Evolutionary conservation across 2,888 invertebrate genomes (phyloP).

Genomic region (Linnaemya tessellans): DNA sequence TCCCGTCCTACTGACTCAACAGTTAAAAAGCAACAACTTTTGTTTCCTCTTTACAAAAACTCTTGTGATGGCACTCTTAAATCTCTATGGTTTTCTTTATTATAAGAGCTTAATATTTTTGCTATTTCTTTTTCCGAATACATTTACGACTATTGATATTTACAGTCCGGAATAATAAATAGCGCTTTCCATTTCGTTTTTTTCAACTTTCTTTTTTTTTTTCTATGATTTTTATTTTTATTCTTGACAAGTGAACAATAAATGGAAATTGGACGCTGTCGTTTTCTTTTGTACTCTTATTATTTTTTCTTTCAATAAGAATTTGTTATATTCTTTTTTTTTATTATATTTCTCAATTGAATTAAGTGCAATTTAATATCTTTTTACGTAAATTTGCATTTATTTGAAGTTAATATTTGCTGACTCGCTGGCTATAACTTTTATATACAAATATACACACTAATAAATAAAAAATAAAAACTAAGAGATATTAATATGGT

Average conservation of each 20-base stretch:
- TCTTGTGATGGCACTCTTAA: background rate
- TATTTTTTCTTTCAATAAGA: slow-evolving; percentile 14
- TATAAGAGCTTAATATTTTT: background rate
- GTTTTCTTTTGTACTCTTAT: slow-evolving; percentile 19
- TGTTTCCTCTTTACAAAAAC: background rate
- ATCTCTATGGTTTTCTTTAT: too few species aligned
- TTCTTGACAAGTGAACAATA: slow-evolving; percentile 38
- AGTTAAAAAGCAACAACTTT: slow-evolving; percentile 37
- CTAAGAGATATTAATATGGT: too few species aligned
- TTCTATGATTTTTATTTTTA: slow-evolving; percentile 21
- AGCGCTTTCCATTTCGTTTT: slow-evolving; percentile 78
- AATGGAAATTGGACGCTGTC: slow-evolving; percentile 40
- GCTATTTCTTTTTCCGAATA: slow-evolving; percentile 19
- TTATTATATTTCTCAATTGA: slow-evolving; percentile 35
- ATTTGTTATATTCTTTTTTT: background rate
- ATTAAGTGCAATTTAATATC: slow-evolving; percentile 19
- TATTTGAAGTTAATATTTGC: background rate
- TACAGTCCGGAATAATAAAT: slow-evolving; percentile 72
- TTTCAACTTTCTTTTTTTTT: background rate
- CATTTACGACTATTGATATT: slow-evolving; percentile 40
- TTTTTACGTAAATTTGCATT: slow-evolving; percentile 18
- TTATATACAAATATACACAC: too few species aligned
- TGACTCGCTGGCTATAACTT: background rate
- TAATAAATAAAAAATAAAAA: too few species aligned
- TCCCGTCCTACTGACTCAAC: slow-evolving; percentile 35